Evolutionary conservation across 2,797 vertebrate species (phyloP).

Genomic region (Lutjanus argentimaculatus): DNA sequence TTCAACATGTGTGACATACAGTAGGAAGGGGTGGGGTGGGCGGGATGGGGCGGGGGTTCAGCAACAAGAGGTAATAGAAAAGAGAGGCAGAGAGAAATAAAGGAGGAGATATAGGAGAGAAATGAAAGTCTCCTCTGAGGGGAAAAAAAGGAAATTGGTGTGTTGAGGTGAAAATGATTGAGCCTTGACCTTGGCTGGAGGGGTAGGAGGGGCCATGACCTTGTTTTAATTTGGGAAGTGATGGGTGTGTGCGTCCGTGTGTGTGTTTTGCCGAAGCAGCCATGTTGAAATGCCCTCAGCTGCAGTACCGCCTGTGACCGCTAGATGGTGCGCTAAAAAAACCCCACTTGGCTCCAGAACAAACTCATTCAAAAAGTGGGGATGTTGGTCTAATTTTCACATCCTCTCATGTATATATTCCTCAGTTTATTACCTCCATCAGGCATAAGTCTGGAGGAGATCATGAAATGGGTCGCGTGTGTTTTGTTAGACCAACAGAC

Average conservation of each 20-base stretch:
- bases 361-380: background rate
- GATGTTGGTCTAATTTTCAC: too few relatives aligned
- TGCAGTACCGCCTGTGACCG: slow-evolving; percentile 11
- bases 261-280: background rate
- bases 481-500: too few relatives aligned
- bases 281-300: background rate
- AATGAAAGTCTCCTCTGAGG: slow-evolving; percentile 56
- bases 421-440: too few relatives aligned
- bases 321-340: background rate
- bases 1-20: background rate
- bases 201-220: slow-evolving; percentile 34
- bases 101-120: slow-evolving; percentile 35
- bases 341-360: background rate
- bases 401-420: too few relatives aligned
- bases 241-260: slow-evolving; percentile 12
- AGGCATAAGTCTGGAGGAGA: too few relatives aligned
- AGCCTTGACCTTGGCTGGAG: slow-evolving; percentile 57
- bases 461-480: too few relatives aligned
- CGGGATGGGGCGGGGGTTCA: background rate
- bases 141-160: slow-evolving; percentile 45
- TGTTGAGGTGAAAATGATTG: slow-evolving; percentile 62
- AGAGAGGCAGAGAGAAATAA: slow-evolving; percentile 29
- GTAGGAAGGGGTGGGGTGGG: too few relatives aligned
- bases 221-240: slow-evolving; percentile 57
- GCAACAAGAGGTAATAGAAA: slow-evolving; percentile 31